Evolutionary conservation across 2,888 invertebrate genomes (phyloP).

Genomic region (Leptopterna dolabrata): DNA sequence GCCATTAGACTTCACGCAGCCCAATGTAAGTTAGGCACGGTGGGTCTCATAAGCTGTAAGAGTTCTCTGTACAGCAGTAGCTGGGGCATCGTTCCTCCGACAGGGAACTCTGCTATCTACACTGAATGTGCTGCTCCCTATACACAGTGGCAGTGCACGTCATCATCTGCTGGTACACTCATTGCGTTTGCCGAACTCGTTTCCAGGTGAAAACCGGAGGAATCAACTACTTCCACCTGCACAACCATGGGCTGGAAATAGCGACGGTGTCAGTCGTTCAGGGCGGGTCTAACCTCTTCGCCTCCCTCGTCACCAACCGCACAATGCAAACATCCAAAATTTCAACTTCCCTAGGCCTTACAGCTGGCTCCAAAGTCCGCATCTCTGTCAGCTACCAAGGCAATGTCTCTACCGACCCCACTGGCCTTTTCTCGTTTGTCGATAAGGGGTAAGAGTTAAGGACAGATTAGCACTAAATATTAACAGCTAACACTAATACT

Average conservation of each 20-base stretch:
- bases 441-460: constrained; percentile 37
- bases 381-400: constrained; percentile 4
- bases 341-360: neutral
- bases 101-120: no score
- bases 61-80: no score
- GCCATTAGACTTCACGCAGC: no score
- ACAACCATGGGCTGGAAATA: constrained; percentile 33
- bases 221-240: neutral
- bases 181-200: neutral
- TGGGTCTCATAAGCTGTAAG: no score
- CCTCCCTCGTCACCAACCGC: neutral
- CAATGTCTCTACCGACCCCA: constrained; percentile 14
- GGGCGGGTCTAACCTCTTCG: neutral
- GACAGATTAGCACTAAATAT: neutral
- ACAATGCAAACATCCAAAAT: neutral
- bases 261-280: neutral
- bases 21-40: no score
- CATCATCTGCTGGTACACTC: neutral
- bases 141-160: no score
- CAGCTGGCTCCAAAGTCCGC: neutral
- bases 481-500: no score
- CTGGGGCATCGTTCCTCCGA: no score
- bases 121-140: no score
- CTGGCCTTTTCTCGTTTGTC: constrained; percentile 17
- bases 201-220: neutral